These are phyloP conservation scores for Ophion slaviceki DNA, from an alignment of 2,888 invertebrate genomes.

Conservation along the genomic window DNA sequence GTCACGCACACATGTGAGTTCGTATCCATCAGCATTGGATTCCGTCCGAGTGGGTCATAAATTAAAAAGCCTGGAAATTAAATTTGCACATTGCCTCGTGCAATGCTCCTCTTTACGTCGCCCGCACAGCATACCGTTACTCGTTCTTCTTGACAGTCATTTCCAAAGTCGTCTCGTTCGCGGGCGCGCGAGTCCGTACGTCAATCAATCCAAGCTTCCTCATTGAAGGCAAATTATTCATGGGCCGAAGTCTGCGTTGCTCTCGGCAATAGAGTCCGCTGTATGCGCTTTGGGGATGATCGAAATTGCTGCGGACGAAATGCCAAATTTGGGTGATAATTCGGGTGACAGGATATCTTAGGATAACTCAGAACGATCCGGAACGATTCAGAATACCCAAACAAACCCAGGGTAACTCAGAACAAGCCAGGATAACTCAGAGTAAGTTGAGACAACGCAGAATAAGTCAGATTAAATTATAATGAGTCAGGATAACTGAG, in stretches of 20 bases:
- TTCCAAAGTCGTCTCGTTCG: not conserved
- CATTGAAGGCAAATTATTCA: not conserved
- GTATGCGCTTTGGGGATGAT: no score
- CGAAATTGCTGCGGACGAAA: no score
- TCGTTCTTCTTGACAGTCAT: slow-evolving; percentile 8
- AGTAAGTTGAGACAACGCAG: no score
- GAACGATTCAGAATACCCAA: no score
- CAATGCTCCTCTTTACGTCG: not conserved
- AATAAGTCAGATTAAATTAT: not conserved
- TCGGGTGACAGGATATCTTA: no score
- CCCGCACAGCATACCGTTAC: not conserved
- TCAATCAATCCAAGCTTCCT: slow-evolving; percentile 9
- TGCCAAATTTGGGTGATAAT: no score
- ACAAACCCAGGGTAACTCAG: no score
- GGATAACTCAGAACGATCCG: no score
- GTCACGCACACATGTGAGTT: not conserved
- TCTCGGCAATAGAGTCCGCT: not conserved
- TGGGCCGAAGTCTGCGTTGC: not conserved
- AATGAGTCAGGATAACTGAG: not conserved
- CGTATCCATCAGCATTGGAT: slow-evolving; percentile 16
- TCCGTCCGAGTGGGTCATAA: slow-evolving; percentile 39
- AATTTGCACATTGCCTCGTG: slow-evolving; percentile 35
- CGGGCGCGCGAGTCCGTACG: not conserved
- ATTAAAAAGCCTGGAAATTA: slow-evolving; percentile 52
- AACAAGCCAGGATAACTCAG: no score